Evolutionary conservation across 2,797 vertebrate genomes (phyloP), one percentile per base, ranked within the genome.

Genomic region (Triplophysa bombifrons): DNA sequence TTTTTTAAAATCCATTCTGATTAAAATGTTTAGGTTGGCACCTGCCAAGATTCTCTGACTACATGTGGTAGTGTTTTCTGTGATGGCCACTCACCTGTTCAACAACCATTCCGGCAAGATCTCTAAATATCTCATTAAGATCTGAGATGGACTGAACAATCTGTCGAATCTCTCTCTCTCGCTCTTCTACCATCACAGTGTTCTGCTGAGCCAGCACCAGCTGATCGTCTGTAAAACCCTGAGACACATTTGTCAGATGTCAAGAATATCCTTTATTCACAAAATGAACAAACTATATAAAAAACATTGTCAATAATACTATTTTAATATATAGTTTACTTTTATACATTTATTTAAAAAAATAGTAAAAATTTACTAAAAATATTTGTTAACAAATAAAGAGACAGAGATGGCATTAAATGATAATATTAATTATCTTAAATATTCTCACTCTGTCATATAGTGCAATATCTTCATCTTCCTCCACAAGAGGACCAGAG

Each of bases 201-300:
- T 97, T 99, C 86, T 97, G 95, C 79, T 96, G 94, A 85, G 98
- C 96, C 91, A 97, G 63, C 71, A 95, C 94, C 72, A 99, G 84
- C 90, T 99, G 98, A 81, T 98, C 96, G 0, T 96, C 95, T 27
- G 97, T 97, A 89, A 99, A 98, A 9, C 96, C 97, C 98, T 99
- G 84, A 44, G 55, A 66, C 2, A 50, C 60, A n/a, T 22, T 48
- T 38, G 12, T 4, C 34, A 2, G 4, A 64, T 12, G 14, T 2
- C 12, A 34, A 44, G 2, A 0, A 6, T 76, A 10, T 16, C 16
- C 3, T 58, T 17, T 60, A 60, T 2, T 6, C 5, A 14, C 6
- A 63, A 30, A 3, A 12, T 9, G 34, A 16, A 60, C 20, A 22
- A 3, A 22, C 9, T 20, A 2, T 10, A 56, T 22, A 20, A 11